These are phyloP conservation scores for Brachyptera risi DNA, from an alignment of 2,888 invertebrate species.

Conservation along the genomic window DNA sequence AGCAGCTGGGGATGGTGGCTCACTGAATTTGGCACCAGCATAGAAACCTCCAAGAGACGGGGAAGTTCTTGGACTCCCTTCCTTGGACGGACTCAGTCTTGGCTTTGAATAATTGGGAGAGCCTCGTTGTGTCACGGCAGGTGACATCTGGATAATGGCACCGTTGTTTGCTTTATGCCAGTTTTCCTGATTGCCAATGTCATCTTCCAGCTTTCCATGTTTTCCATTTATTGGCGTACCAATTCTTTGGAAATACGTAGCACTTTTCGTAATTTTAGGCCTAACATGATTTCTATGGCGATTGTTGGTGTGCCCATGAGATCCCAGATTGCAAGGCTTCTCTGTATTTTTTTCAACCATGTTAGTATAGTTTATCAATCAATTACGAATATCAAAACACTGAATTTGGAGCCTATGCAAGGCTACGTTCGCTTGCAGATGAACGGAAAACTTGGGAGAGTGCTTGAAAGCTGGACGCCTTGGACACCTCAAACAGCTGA, in stretches of 20 bases:
- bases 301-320: constrained; percentile 27
- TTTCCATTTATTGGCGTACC: constrained; percentile 32
- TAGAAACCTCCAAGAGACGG: constrained; percentile 39
- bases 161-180: background rate
- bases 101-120: constrained; percentile 32
- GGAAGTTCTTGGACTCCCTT: constrained; percentile 36
- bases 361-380: constrained; percentile 26
- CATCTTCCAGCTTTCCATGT: constrained; percentile 31
- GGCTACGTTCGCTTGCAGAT: constrained; percentile 1
- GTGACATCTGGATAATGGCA: background rate
- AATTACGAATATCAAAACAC: too few relatives aligned
- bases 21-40: constrained; percentile 79
- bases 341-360: constrained; percentile 31
- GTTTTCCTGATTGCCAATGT: constrained; percentile 15
- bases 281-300: constrained; percentile 30
- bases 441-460: too few relatives aligned
- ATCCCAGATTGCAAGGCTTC: constrained; percentile 26
- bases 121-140: constrained; percentile 32
- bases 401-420: constrained; percentile 1
- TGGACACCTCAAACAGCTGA: constrained; percentile 9
- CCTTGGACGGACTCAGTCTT: constrained; percentile 37
- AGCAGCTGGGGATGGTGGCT: constrained; percentile 72
- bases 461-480: too few relatives aligned
- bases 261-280: constrained; percentile 31
- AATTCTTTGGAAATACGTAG: constrained; percentile 29